Base-by-base conservation (phyloP, 2,113 vertebrate species). In the Ancistrus triradiatus region DNA sequence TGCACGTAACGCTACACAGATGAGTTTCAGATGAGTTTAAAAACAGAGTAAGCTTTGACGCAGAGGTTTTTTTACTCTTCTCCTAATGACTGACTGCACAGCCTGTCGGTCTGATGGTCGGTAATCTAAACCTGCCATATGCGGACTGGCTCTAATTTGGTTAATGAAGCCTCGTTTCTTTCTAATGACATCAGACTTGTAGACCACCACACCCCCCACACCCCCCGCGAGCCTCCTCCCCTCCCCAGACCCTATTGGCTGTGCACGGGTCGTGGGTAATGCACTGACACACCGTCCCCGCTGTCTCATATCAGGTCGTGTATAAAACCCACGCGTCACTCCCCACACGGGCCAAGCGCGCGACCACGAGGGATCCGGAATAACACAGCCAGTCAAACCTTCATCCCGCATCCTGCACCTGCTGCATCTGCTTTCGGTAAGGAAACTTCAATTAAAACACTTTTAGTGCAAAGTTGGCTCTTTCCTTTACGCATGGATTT, bases 181-280 rank as follows among this genome's bases (percentile, higher is more conserved):
- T 81, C 69, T 82, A 80, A 87, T 92, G 88, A 91, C 90, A 83
- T 90, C 91, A 91, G 87, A 75, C 76, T 77, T 76, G 76, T 79
- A 81, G 77, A 65, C 74, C 74, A 71, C 13, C 63, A 74, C 71
- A 65, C 59, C 56, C n/a, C 42, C 59, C 43, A 31, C 53, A 18
- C 47, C 35, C 59, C 10, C 19, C 18, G 42, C 22, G 72, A 43
- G 43, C 66, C 69, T 69, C 19, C 53, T 58, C 40, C 60, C 46
- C 22, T 38, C 53, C 21, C 19, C 49, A 57, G 63, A 66, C 70
- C 87, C 87, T 77, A 94, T 94, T 93, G 93, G 92, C 78, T 74
- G 75, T 52, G 7, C 69, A 43, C 77, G 79, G 75, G 76, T 82
- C 74, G 83, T 74, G 76, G 55, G 80, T 76, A 72, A 83, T 78